Evolutionary conservation across 2,113 vertebrate genomes (phyloP).

Genomic region (Dissostichus mawsoni): DNA sequence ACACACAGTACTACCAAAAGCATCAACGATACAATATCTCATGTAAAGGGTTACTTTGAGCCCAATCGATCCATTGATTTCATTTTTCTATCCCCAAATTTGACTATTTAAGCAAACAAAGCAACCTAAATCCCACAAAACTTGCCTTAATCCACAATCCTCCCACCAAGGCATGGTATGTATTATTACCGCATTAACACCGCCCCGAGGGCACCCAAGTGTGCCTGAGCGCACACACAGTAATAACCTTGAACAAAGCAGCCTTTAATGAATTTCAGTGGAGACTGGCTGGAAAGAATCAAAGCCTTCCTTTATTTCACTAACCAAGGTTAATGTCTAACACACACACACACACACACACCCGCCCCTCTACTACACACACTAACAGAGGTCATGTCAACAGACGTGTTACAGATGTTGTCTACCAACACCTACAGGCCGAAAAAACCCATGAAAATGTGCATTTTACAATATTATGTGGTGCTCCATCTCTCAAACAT

Average conservation of each 20-base stretch:
- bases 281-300: slow-evolving; percentile 41
- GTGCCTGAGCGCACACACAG: slow-evolving; percentile 12
- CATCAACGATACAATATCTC: too few species aligned
- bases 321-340: slow-evolving; percentile 66
- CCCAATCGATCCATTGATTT: not conserved
- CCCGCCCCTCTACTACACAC: not conserved
- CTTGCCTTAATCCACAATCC: slow-evolving; percentile 20
- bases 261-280: slow-evolving; percentile 67
- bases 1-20: too few species aligned
- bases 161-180: slow-evolving; percentile 22
- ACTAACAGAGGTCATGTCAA: slow-evolving; percentile 34
- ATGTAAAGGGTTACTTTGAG: not conserved
- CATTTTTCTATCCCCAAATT: not conserved
- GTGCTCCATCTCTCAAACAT: not conserved
- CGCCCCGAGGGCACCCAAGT: not conserved
- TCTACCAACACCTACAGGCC: not conserved
- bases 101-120: slow-evolving; percentile 9
- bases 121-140: slow-evolving; percentile 6
- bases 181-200: slow-evolving; percentile 42
- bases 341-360: not conserved
- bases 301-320: slow-evolving; percentile 63
- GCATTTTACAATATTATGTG: not conserved
- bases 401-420: slow-evolving; percentile 20
- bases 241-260: slow-evolving; percentile 75
- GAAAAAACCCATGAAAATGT: not conserved